A percentile compares a stretch with the other conserved stretches of the same genome.
Evolutionary conservation across 2,888 invertebrate genomes (phyloP).

Genomic region (Folsomia candida): DNA sequence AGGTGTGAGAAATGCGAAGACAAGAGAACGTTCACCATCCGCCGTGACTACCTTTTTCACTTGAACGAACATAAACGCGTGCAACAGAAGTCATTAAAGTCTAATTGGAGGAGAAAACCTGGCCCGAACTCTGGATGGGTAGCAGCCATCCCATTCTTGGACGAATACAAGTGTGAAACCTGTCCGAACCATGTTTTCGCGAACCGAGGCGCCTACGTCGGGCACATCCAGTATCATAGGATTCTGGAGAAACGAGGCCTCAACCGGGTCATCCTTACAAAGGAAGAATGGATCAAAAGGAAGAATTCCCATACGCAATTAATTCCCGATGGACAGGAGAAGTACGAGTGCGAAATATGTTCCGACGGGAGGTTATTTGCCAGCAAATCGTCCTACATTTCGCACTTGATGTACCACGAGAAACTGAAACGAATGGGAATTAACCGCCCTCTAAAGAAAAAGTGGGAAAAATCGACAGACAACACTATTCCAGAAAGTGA

Average conservation of each 20-base stretch:
- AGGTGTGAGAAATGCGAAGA: background rate
- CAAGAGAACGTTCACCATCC: background rate
- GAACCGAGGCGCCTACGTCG: background rate
- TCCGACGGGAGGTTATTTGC: background rate
- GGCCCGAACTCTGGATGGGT: background rate
- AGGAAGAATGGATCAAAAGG: background rate
- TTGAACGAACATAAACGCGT: background rate
- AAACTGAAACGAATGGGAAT: background rate
- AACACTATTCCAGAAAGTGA: background rate
- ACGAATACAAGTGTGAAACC: slow-evolving; percentile 5
- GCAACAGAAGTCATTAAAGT: background rate
- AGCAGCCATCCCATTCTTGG: background rate
- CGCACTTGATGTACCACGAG: slow-evolving; percentile 5
- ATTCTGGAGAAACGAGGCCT: background rate
- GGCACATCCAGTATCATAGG: background rate
- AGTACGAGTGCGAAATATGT: background rate
- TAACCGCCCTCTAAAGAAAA: background rate
- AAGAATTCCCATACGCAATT: background rate
- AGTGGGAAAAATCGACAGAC: background rate
- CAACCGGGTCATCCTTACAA: background rate
- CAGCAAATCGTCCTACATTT: background rate
- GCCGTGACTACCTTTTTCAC: background rate
- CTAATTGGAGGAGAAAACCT: background rate
- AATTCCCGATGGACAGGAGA: background rate
- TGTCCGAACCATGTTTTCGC: background rate